These are phyloP conservation scores for Ectropis crepuscularia DNA, from an alignment of 2,888 invertebrate genomes.

Conservation along the genomic window DNA sequence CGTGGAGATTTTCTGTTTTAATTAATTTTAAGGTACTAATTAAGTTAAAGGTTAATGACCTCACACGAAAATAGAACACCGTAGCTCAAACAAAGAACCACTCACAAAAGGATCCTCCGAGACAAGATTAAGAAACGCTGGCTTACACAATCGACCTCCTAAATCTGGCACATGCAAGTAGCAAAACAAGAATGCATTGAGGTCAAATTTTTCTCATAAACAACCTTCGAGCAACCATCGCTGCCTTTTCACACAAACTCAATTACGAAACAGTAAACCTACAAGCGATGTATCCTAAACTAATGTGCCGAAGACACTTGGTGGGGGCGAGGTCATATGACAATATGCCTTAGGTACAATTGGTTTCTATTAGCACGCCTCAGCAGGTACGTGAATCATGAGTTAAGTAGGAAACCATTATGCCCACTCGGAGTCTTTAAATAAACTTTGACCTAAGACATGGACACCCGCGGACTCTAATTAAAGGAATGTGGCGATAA, in stretches of 20 bases:
- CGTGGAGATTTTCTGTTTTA: too few relatives aligned
- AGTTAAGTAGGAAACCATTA: constrained; percentile 64
- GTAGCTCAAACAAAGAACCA: constrained; percentile 7
- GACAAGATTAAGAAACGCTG: constrained; percentile 28
- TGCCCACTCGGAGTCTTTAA: constrained; percentile 50
- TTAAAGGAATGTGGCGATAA: constrained; percentile 49
- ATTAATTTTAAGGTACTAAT: too few relatives aligned
- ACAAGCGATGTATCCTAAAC: constrained; percentile 60
- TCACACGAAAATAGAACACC: background rate
- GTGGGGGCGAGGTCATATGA: constrained; percentile 68
- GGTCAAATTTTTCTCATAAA: constrained; percentile 70
- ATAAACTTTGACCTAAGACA: constrained; percentile 56
- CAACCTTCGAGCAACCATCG: constrained; percentile 62
- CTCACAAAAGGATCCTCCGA: constrained; percentile 15
- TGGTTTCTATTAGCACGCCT: constrained; percentile 48
- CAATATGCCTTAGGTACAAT: constrained; percentile 60
- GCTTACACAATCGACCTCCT: constrained; percentile 49
- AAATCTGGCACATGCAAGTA: constrained; percentile 54
- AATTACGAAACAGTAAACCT: constrained; percentile 57
- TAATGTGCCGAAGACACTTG: constrained; percentile 60
- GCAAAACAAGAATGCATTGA: constrained; percentile 57
- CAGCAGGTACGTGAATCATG: constrained; percentile 59
- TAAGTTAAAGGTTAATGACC: background rate
- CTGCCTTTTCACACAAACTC: constrained; percentile 51
- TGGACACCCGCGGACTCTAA: constrained; percentile 34